Conservation (phyloP, 2,113 vertebrate species). For the Macaca nemestrina region DNA sequence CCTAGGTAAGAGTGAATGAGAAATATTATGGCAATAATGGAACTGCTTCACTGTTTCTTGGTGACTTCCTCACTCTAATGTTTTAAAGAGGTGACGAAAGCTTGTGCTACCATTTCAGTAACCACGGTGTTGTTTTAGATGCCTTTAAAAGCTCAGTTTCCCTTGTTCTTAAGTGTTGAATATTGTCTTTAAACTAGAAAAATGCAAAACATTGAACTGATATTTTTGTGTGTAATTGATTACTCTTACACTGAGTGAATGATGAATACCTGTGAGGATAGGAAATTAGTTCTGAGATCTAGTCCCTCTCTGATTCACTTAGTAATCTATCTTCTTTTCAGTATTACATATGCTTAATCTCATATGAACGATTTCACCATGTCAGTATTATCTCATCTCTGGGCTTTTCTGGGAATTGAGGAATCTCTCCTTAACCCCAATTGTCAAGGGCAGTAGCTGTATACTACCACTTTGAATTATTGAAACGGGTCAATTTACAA, state of each 20-base stretch:
- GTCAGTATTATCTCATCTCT: not conserved
- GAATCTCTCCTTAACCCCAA: not conserved
- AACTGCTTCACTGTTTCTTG: not conserved
- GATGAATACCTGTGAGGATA: not conserved
- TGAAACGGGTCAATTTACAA: not conserved
- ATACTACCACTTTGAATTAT: not conserved
- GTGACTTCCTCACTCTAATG: not conserved
- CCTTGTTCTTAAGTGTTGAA: not conserved
- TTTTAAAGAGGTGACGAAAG: not conserved
- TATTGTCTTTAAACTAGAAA: conserved; percentile 25
- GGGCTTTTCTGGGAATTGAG: not conserved
- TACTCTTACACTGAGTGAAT: not conserved
- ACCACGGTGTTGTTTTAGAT: not conserved
- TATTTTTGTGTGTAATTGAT: not conserved
- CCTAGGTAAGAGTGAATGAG: not conserved
- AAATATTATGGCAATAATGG: not conserved
- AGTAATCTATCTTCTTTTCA: not conserved
- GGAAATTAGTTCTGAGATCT: not conserved
- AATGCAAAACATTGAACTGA: not conserved
- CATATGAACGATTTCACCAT: not conserved
- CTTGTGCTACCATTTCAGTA: not conserved
- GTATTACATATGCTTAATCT: not conserved
- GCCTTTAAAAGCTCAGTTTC: not conserved
- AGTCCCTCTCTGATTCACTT: not conserved
- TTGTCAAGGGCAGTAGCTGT: not conserved